These are phyloP conservation scores for Neomorphus geoffroyi DNA, from an alignment of 2,797 vertebrate species.

Conservation along the genomic window DNA sequence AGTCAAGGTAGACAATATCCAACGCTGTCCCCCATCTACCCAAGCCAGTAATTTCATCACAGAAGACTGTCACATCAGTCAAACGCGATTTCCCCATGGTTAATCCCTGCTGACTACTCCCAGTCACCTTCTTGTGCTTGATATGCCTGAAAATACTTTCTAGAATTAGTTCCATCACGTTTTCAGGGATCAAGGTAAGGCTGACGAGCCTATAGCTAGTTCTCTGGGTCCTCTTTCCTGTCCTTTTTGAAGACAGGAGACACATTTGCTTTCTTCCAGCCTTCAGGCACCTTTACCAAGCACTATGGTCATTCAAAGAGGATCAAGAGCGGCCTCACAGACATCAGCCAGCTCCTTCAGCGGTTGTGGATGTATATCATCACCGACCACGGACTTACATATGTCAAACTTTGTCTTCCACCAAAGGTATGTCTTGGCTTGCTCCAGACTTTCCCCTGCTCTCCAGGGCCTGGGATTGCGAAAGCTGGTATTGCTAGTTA, in stretches of 20 bases:
- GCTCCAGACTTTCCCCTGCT: background rate
- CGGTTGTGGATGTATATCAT: background rate
- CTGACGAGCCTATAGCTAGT: background rate
- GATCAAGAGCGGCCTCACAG: background rate
- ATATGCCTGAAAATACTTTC: background rate
- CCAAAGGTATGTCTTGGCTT: background rate
- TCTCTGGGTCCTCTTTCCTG: background rate
- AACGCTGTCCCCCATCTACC: background rate
- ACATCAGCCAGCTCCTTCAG: background rate
- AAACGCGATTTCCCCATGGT: background rate
- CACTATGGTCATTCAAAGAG: background rate
- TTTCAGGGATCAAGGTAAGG: background rate
- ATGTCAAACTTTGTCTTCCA: background rate
- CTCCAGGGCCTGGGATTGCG: background rate
- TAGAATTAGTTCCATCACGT: background rate
- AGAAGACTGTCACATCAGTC: background rate
- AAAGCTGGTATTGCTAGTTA: background rate
- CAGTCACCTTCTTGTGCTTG: background rate
- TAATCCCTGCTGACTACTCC: background rate
- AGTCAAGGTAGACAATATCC: background rate
- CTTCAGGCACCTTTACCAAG: background rate
- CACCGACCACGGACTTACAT: accelerated
- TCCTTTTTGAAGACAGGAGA: background rate
- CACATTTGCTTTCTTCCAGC: background rate
- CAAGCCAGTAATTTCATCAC: background rate